These are phyloP conservation scores for Okapia johnstoni DNA, from an alignment of 2,113 vertebrate genomes.

Conservation along the genomic window DNA sequence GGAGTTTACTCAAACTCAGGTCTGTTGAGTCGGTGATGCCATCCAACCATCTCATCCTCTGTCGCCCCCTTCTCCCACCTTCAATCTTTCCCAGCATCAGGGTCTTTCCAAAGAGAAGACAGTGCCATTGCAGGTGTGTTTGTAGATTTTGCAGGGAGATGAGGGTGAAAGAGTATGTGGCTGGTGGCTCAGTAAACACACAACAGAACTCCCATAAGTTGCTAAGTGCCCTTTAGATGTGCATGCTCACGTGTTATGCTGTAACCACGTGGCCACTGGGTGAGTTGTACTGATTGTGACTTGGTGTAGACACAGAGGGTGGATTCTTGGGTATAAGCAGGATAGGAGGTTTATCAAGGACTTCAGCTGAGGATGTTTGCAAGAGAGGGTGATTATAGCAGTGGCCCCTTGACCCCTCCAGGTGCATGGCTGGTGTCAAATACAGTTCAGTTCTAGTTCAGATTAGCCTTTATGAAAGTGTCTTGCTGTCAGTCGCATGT, in stretches of 20 bases:
- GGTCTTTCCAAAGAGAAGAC: background rate
- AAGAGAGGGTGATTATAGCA: background rate
- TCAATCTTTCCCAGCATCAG: too few relatives aligned
- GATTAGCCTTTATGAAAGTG: background rate
- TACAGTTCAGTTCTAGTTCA: background rate
- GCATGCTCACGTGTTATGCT: rapidly evolving
- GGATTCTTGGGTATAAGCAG: background rate
- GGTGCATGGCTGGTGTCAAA: background rate
- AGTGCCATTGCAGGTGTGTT: background rate
- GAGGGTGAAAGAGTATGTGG: background rate
- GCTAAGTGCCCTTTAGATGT: background rate
- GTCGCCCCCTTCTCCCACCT: too few relatives aligned
- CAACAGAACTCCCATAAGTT: rapidly evolving
- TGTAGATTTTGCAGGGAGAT: background rate
- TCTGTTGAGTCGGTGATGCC: too few relatives aligned
- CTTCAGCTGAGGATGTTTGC: background rate
- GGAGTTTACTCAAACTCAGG: too few relatives aligned
- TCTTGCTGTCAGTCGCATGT: background rate
- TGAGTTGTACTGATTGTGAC: background rate
- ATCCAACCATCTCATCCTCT: too few relatives aligned
- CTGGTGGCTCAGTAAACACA: background rate
- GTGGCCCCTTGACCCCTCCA: background rate
- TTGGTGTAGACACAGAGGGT: background rate
- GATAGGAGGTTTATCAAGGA: background rate
- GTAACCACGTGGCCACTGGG: too few relatives aligned